Evolutionary conservation across 2,113 vertebrate species (phyloP), one percentile per base, ranked within the genome.

Genomic region (Heterochromis multidens): DNA sequence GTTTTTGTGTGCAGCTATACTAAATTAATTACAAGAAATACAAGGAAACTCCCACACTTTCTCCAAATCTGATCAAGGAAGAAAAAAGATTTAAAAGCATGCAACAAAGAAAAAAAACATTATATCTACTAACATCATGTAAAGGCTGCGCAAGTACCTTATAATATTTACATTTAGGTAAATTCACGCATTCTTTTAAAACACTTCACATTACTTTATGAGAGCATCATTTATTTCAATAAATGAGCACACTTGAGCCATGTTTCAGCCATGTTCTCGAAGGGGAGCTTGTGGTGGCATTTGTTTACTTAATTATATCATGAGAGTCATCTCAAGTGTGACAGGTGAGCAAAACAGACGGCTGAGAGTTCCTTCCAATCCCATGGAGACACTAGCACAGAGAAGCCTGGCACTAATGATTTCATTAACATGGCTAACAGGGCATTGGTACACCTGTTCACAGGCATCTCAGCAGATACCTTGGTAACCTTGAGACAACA

Each of bases 381-480:
- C 94, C 89, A 19, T 17, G 54, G 94, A 95, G 94, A 94, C 87
- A 59, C 91, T 88, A 76, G 74, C 83, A 86, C 91, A 87, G 86
- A 88, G 86, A 91, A 93, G 89, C 87, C 87, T 95, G 95, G 92
- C 95, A 93, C 93, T 95, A 94, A 96, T 95, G 90, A 94, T 94
- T 95, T 95, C 91, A 95, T 95, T 94, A 95, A 95, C 94, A 95
- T 93, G 93, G 91, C 91, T 93, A 95, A 94, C 89, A 89, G 91
- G 94, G 90, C 91, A 90, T 88, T 79, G 58, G 84, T 94, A 94
- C 95, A 96, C 94, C 94, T 96, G 94, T 93, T 95, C 94, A 83
- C 82, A 88, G 61, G 83, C 90, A 76, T 89, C 82, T 80, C 90
- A 90, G 84, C 95, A 88, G 93, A 91, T 93, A 89, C 91, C 87